Evolutionary conservation across 2,888 invertebrate genomes (phyloP), one percentile per base, ranked within the genome.

Genomic region (Euphydryas editha): DNA sequence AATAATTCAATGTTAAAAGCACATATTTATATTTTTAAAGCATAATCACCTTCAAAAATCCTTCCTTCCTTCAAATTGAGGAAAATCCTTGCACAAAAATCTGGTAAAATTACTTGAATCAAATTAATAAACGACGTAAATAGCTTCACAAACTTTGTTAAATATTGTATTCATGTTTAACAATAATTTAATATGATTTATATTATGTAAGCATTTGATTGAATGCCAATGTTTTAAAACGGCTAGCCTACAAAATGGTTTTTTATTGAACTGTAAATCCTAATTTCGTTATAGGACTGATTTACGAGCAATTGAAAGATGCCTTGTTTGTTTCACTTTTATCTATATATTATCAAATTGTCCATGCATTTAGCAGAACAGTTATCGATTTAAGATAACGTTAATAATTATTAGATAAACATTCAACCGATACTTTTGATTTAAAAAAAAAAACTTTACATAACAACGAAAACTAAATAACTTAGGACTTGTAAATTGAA

Each of bases 361-460:
- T 20, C 18, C 17, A 47, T 10, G 18, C 47, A 36, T 17, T 54
- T 30, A n/a, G 54, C 17, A 4, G 54, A 54, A 54, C 17, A 21
- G 21, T 54, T 30, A 36, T 36, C 30, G 24, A 54, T 54, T 54
- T 30, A 3, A 54, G 54, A 54, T 54, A 54, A 54, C 36, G 30
- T 2, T 36, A 17, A n/a, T n/a, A n/a, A 17, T 54, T 30, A 54
- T 54, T 21, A 36, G 54, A 54, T 54, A 30, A 54, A 36, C 17
- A 1, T 36, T 54, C 10, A 54, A 36, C 10, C 15, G 4, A 17
- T 36, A 30, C 46, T 17, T 10, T 24, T 17, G 30, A 54, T 54
- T 17, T 36, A 20, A 36, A 11, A 10, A 17, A 8, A 8, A 11
- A 42, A 7, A 11, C 5, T 30, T 54, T 24, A 24, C 54, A 54